Base-by-base conservation (phyloP, 1,140 invertebrate species). In the Pentalonia nigronervosa region DNA sequence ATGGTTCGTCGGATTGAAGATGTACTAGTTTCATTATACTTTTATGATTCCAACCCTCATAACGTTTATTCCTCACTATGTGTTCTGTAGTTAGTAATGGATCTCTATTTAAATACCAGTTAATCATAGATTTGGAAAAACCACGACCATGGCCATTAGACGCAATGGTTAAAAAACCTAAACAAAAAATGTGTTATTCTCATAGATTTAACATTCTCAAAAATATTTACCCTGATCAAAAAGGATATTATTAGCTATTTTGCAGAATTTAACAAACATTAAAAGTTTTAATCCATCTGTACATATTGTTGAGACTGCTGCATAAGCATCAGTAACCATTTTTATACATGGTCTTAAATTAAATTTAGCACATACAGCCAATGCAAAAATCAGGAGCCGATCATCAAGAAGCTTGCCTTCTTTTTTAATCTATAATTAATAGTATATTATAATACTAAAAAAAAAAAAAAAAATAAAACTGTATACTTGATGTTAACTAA, bases 21-120 rank as follows among this genome's bases (percentile, higher is more conserved):
- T 86, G 91, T 86, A 93, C 53, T 21, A 86, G 48, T 41, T 93
- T 86, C 91, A 93, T 93, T 30, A 93, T 25, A 56, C 86, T 23
- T 56, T 30, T 93, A 56, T 93, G 91, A 53, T 8, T 93, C 81
- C 76, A 86, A 30, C 91, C 91, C 20, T 56, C 34, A 86, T 84
- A 86, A 9, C 14, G 14, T 56, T 86, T 50, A 93, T 93, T 23
- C 23, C 34, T 93, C 86, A 84, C 23, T 41, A 93, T 84, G 1
- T 36, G 47, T 60, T 93, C 48, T 41, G 25, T 56, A n/a, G 91
- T 93, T 93, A 50, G 21, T 41, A 93, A 86, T 41, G 91, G 81
- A 93, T 93, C 91, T 56, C n/a, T 84, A 30, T n/a, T 86, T 53
- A 93, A 84, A 56, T 93, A 93, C 91, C 91, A 93, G 2, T 50